phyloP scores from a whole-genome alignment of 2,888 invertebrate genomes.

The Erebia ligea region DNA sequence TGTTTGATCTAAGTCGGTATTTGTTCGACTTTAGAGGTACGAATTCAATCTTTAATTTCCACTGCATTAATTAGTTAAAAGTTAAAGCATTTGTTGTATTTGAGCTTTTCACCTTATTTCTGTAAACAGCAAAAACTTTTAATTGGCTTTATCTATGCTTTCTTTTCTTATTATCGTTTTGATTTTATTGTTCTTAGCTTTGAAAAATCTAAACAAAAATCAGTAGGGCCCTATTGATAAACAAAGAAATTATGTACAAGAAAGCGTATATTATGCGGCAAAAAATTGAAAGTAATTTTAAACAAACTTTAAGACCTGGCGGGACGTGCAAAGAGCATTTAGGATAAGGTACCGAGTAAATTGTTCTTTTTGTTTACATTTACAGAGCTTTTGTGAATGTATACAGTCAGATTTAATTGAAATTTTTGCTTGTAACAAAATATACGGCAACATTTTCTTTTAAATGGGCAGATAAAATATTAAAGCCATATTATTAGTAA shows the following conservation, averaged over 20 bases:
- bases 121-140: too few species aligned
- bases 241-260: constrained; percentile 6
- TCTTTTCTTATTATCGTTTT: too few species aligned
- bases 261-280: constrained; percentile 2
- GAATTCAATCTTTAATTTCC: too few species aligned
- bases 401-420: constrained; percentile 4
- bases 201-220: not conserved
- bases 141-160: too few species aligned
- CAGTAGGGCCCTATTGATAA: not conserved
- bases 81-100: too few species aligned
- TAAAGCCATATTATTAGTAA: too few species aligned
- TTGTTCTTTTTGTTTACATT: constrained; percentile 9
- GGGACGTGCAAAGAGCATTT: constrained; percentile 12
- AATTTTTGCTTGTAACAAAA: not conserved
- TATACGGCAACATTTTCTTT: too few species aligned
- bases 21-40: too few species aligned
- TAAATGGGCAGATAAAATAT: too few species aligned
- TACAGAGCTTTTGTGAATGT: constrained; percentile 10
- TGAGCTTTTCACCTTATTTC: too few species aligned
- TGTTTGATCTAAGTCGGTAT: too few species aligned
- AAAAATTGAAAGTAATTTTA: constrained; percentile 13
- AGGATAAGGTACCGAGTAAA: constrained; percentile 1
- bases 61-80: too few species aligned
- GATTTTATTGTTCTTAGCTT: not conserved
- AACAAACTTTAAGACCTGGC: constrained; percentile 9